Evolutionary conservation across 2,888 invertebrate species (phyloP).

Genomic region (Erebia aethiops): DNA sequence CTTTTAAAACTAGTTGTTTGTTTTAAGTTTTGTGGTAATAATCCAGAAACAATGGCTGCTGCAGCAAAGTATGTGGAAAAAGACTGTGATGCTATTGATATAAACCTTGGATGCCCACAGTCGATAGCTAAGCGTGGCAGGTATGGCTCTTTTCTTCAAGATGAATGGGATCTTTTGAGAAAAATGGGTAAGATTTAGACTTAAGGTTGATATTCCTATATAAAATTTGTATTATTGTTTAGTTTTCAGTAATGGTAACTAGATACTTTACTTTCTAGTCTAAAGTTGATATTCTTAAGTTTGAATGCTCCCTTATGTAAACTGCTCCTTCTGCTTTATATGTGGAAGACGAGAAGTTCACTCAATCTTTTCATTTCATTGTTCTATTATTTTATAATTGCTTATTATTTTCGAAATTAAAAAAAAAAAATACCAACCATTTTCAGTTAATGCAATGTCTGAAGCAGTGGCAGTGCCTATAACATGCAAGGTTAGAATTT

Average conservation of each 20-base stretch:
- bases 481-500: conserved; percentile 98
- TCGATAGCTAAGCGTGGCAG: conserved; percentile 97
- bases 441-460: conserved; percentile 88
- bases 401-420: no score
- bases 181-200: conserved; percentile 86
- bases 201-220: no score
- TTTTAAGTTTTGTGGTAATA: conserved; percentile 97
- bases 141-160: conserved; percentile 98
- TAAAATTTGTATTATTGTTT: no score
- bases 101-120: conserved; percentile 99
- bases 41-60: conserved; percentile 92
- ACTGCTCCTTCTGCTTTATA: no score
- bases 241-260: no score
- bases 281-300: no score
- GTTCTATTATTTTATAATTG: no score
- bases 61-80: conserved; percentile 94
- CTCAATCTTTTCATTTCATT: no score
- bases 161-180: conserved; percentile 94
- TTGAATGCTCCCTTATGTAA: no score
- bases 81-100: conserved; percentile 96
- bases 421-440: not conserved
- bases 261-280: no score
- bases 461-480: conserved; percentile 91
- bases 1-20: conserved; percentile 40
- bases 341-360: no score